Evolutionary conservation across 2,888 invertebrate species (phyloP).

Genomic region (Pachycephus smyrnensis): DNA sequence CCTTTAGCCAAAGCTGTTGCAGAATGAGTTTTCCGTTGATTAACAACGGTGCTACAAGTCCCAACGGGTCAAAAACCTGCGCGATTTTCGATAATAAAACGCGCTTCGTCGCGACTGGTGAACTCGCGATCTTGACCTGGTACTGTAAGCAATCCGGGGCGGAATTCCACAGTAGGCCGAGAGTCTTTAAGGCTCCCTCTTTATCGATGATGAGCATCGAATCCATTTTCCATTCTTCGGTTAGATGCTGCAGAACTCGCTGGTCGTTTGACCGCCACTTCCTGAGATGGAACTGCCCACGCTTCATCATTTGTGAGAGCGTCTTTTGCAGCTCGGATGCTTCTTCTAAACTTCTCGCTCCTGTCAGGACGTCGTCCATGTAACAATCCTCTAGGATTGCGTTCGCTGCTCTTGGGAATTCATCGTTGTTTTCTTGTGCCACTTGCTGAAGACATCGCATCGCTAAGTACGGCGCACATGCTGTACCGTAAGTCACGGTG

Average conservation of each 20-base stretch:
- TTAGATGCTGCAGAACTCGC: constrained; percentile 14
- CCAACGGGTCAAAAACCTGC: constrained; percentile 26
- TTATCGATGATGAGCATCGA: constrained; percentile 20
- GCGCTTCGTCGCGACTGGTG: constrained; percentile 7
- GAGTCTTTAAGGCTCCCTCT: constrained; percentile 16
- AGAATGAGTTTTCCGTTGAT: constrained; percentile 18
- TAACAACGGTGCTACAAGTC: constrained; percentile 27
- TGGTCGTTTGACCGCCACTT: constrained; percentile 26
- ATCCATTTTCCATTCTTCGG: constrained; percentile 3
- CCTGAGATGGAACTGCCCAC: constrained; percentile 15
- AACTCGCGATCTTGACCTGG: not conserved
- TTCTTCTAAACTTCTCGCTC: not conserved
- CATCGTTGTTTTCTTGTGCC: no score
- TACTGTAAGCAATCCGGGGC: constrained; percentile 12
- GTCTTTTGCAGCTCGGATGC: constrained; percentile 10
- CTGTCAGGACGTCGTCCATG: no score
- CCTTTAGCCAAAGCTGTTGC: not conserved
- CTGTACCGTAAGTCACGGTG: no score
- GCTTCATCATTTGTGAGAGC: constrained; percentile 14
- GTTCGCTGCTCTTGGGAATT: no score
- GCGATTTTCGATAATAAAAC: constrained; percentile 11
- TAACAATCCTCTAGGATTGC: no score
- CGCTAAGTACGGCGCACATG: no score
- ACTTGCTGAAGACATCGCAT: no score
- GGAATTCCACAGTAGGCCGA: constrained; percentile 18